phyloP scores from a whole-genome alignment of 2,888 invertebrate species.

The Trichogramma dendrolimi region DNA sequence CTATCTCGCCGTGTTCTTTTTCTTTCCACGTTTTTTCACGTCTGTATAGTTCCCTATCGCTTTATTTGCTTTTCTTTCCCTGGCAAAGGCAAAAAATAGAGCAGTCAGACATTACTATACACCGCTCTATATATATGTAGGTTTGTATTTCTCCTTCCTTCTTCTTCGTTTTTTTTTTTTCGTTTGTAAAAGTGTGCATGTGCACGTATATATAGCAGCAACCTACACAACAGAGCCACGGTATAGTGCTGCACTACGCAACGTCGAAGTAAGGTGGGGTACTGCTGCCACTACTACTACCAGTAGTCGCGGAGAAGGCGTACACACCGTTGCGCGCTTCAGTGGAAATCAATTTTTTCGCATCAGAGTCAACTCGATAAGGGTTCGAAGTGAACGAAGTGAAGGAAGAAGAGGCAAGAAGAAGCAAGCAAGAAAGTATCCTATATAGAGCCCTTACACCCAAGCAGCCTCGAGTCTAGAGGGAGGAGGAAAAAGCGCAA shows the following conservation, averaged over 20 bases:
- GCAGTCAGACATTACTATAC: not conserved
- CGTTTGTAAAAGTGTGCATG: constrained; percentile 1
- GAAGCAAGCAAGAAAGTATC: no score
- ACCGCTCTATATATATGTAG: no score
- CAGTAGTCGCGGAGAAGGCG: not conserved
- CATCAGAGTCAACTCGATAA: constrained; percentile 22
- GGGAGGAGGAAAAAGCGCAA: no score
- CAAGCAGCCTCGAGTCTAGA: no score
- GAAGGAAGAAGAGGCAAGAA: no score
- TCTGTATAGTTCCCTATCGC: not conserved
- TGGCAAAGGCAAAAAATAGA: constrained; percentile 1
- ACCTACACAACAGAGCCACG: no score
- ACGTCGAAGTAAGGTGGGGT: no score
- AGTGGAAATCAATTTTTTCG: constrained; percentile 27
- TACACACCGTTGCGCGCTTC: constrained; percentile 7
- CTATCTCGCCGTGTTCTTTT: not conserved
- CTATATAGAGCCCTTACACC: no score
- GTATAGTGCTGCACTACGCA: no score
- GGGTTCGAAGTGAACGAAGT: not conserved
- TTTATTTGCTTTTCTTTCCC: constrained; percentile 15
- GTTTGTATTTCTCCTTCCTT: not conserved
- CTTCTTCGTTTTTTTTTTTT: constrained; percentile 12
- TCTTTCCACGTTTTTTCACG: not conserved
- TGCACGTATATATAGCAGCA: no score
- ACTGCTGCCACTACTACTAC: not conserved